phyloP scores from a whole-genome alignment of 2,888 invertebrate species.

The Sphecodes monilicornis region DNA sequence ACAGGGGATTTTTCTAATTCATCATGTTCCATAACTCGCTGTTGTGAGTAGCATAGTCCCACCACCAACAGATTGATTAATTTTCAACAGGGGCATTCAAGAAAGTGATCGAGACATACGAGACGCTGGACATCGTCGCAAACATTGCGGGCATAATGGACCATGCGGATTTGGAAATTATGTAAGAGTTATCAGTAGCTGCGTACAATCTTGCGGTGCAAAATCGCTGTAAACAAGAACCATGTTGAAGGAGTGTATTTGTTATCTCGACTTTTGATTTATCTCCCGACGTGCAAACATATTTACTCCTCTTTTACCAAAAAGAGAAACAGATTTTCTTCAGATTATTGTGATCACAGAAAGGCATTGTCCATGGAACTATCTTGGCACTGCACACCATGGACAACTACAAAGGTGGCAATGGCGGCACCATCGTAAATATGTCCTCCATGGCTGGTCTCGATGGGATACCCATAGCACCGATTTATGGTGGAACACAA shows the following conservation, averaged over 20 bases:
- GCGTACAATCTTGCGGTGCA: neutral
- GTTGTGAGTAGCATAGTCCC: neutral
- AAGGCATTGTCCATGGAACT: constrained; percentile 82
- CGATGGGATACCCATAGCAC: constrained; percentile 84
- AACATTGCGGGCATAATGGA: constrained; percentile 80
- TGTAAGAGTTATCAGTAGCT: constrained; percentile 66
- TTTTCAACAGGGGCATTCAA: constrained; percentile 77
- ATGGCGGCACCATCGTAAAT: constrained; percentile 88
- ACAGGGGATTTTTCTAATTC: too few relatives aligned
- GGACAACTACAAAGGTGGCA: constrained; percentile 84
- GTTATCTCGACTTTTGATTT: constrained; percentile 4
- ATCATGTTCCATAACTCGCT: too few relatives aligned
- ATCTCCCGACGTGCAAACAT: too few relatives aligned
- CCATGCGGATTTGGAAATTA: constrained; percentile 75
- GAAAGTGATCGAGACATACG: constrained; percentile 81
- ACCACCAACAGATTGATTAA: neutral
- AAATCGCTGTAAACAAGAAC: neutral
- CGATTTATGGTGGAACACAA: constrained; percentile 87
- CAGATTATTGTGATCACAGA: too few relatives aligned
- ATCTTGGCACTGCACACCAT: constrained; percentile 83
- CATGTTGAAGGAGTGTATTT: neutral
- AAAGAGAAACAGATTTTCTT: too few relatives aligned
- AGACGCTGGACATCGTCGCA: constrained; percentile 86
- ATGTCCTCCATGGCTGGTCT: constrained; percentile 87
- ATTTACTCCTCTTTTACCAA: too few relatives aligned